phyloP scores from a whole-genome alignment of 2,113 vertebrate genomes.

The Spheniscus mendiculus region DNA sequence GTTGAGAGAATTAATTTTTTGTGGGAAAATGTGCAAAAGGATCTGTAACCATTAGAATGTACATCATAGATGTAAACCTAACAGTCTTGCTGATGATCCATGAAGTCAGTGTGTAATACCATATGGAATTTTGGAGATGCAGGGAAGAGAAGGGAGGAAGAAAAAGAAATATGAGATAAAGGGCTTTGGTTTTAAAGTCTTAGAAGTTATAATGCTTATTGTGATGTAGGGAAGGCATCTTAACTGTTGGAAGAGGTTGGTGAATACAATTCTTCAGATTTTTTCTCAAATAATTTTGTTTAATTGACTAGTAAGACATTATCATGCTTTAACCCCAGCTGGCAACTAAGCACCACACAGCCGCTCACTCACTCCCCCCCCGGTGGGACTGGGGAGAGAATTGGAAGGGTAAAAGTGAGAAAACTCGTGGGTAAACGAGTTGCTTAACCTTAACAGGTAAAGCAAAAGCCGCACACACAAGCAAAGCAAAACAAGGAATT shows the following conservation, averaged over 20 bases:
- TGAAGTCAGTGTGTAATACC: background rate
- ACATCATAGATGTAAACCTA: background rate
- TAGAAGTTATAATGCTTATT: background rate
- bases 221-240: background rate
- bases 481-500: too few relatives aligned
- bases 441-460: too few relatives aligned
- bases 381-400: too few relatives aligned
- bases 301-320: background rate
- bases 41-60: background rate
- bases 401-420: too few relatives aligned
- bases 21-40: background rate
- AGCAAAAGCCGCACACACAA: too few relatives aligned
- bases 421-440: too few relatives aligned
- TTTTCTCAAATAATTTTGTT: background rate
- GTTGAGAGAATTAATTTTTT: background rate
- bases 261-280: background rate
- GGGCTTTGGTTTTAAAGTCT: background rate
- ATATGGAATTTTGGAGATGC: background rate
- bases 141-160: background rate
- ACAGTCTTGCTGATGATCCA: background rate
- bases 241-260: background rate
- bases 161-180: background rate
- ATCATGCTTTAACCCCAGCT: too few relatives aligned
- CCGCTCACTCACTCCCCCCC: too few relatives aligned
- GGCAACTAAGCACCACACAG: too few relatives aligned